Conservation (phyloP, 2,888 invertebrate genomes). For the Ypsolopha scabrella region DNA sequence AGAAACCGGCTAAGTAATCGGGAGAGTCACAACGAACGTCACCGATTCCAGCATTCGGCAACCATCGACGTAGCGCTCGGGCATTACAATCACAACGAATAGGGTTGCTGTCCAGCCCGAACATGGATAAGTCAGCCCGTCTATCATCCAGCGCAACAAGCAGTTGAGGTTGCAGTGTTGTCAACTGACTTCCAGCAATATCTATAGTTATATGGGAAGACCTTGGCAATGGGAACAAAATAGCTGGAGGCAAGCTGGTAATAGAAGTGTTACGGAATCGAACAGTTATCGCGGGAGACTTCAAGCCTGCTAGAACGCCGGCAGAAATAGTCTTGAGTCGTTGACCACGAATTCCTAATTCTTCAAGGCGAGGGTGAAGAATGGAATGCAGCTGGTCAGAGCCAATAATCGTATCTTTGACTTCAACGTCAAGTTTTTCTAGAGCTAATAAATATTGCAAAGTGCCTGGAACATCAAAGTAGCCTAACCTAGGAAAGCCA, state of each 20-base stretch:
- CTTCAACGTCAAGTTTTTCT: constrained; percentile 84
- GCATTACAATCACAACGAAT: constrained; percentile 89
- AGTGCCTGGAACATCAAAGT: constrained; percentile 87
- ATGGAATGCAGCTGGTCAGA: constrained; percentile 85
- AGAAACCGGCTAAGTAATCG: constrained; percentile 74
- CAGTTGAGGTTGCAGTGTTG: constrained; percentile 82
- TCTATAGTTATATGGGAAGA: constrained; percentile 85
- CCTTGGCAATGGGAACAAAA: constrained; percentile 88
- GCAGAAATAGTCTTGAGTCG: constrained; percentile 83
- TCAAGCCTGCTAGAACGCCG: constrained; percentile 85
- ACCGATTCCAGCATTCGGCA: constrained; percentile 74
- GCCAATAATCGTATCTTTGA: constrained; percentile 85
- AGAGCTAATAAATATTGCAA: constrained; percentile 80
- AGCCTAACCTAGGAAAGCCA: constrained; percentile 83
- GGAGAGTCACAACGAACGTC: constrained; percentile 77
- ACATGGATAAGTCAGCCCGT: constrained; percentile 78
- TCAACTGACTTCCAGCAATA: constrained; percentile 81
- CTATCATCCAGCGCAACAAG: constrained; percentile 86
- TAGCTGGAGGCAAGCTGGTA: constrained; percentile 80
- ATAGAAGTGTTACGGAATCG: constrained; percentile 85
- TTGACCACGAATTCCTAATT: constrained; percentile 80
- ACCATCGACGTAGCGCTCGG: constrained; percentile 82
- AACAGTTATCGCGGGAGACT: constrained; percentile 78
- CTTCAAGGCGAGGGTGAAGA: constrained; percentile 81
- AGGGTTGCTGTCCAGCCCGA: constrained; percentile 83